Percentiles rank a stretch among this genome's conserved stretches.
phyloP scores from a whole-genome alignment of 2,888 invertebrate genomes.

The Drosophila subsilvestris region DNA sequence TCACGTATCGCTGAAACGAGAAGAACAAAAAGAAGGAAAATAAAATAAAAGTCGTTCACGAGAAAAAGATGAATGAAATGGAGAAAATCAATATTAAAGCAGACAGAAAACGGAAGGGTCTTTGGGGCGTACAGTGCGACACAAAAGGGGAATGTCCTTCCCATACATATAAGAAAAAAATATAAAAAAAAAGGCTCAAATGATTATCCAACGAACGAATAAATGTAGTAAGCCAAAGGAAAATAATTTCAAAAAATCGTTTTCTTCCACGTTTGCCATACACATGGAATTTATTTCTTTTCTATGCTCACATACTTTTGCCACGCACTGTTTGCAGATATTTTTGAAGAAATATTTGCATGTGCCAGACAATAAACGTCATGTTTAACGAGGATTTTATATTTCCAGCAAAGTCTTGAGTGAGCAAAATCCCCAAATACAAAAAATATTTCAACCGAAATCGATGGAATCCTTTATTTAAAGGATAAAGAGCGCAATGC shows the following conservation, averaged over 20 bases:
- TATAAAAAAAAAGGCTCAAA: too few relatives aligned
- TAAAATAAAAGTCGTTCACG: neutral
- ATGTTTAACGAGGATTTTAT: neutral
- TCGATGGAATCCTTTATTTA: neutral
- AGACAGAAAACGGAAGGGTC: conserved; percentile 5
- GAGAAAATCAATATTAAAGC: conserved; percentile 37
- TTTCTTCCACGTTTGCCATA: too few relatives aligned
- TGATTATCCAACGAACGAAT: too few relatives aligned
- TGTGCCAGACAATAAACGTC: neutral
- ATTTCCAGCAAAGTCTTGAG: too few relatives aligned
- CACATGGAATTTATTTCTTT: too few relatives aligned
- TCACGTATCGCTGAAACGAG: conserved; percentile 80
- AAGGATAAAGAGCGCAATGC: neutral
- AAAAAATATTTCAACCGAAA: neutral
- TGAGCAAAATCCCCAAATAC: neutral
- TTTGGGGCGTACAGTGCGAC: neutral
- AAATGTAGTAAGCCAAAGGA: too few relatives aligned
- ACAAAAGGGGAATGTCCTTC: too few relatives aligned
- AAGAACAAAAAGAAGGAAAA: conserved; percentile 29
- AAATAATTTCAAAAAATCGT: too few relatives aligned
- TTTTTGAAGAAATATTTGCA: neutral
- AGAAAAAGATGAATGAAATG: conserved; percentile 1
- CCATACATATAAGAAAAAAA: too few relatives aligned
- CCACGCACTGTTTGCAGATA: neutral
- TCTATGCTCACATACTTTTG: neutral